Evolutionary conservation across 2,113 vertebrate species (phyloP).

Genomic region (Hypanus sabinus): DNA sequence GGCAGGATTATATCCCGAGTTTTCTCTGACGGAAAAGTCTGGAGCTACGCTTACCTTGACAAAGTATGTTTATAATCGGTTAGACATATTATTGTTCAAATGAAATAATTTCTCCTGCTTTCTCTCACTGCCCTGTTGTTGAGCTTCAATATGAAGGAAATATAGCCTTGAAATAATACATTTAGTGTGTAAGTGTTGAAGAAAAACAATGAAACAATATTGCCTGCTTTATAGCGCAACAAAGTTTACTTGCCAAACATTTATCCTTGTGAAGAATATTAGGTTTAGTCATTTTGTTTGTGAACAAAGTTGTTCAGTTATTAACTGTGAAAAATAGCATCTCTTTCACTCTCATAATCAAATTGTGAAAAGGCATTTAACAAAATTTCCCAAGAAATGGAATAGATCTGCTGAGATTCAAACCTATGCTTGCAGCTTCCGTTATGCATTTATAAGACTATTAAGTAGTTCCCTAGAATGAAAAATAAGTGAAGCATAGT

Average conservation of each 20-base stretch:
- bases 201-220: neutral
- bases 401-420: neutral
- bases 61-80: slow-evolving; percentile 62
- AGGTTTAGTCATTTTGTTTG: neutral
- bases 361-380: neutral
- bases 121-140: neutral
- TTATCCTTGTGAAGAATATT: neutral
- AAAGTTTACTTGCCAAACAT: neutral
- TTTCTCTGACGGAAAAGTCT: slow-evolving; percentile 92
- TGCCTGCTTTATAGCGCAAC: neutral
- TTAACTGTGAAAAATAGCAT: neutral
- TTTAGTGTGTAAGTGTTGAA: neutral
- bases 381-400: neutral
- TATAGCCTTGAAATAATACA: neutral
- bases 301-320: neutral
- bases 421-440: neutral
- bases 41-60: slow-evolving; percentile 97
- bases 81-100: neutral
- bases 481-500: too few relatives aligned
- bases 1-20: slow-evolving; percentile 83
- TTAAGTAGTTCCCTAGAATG: too few relatives aligned
- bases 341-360: neutral
- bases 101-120: neutral
- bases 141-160: neutral
- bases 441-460: neutral